Percentiles rank a stretch among this genome's conserved stretches.
phyloP scores from a whole-genome alignment of 2,888 invertebrate species.

The Dusona sp. region DNA sequence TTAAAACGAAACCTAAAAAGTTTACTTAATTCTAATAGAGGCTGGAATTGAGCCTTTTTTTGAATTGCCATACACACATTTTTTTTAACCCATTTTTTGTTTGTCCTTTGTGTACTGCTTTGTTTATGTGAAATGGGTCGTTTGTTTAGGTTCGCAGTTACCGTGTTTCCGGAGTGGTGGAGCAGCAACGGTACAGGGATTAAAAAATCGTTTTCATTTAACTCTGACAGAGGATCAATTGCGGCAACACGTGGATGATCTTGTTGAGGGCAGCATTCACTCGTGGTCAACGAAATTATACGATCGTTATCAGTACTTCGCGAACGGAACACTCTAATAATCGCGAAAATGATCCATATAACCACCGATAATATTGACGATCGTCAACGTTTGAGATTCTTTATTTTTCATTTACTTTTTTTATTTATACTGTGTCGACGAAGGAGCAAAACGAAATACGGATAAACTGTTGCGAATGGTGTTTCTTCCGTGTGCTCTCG shows the following conservation, averaged over 20 bases:
- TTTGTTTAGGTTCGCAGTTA: conserved; percentile 93
- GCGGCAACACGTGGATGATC: conserved; percentile 94
- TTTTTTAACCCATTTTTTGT: neutral
- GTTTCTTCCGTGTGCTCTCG: conserved; percentile 73
- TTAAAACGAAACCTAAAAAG: neutral
- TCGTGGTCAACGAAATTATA: conserved; percentile 99
- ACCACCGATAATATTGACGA: conserved; percentile 53
- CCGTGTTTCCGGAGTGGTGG: conserved; percentile 98
- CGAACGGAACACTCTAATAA: conserved; percentile 95
- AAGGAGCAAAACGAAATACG: conserved; percentile 29
- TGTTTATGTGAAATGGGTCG: conserved; percentile 3
- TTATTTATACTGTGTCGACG: conserved; percentile 17
- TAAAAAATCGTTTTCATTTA: conserved; percentile 97
- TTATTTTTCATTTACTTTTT: conserved; percentile 2
- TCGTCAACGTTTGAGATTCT: conserved; percentile 62
- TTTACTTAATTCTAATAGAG: too few species aligned
- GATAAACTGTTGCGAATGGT: conserved; percentile 66
- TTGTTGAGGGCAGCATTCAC: conserved; percentile 97
- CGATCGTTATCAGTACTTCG: conserved; percentile 99
- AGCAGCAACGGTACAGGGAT: conserved; percentile 94
- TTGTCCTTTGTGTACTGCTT: conserved; percentile 17
- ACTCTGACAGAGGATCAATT: conserved; percentile 98
- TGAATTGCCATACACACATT: neutral
- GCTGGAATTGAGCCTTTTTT: neutral
- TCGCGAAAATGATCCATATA: conserved; percentile 43